Evolutionary conservation across 2,797 vertebrate genomes (phyloP), one percentile per base, ranked within the genome.

Genomic region (Sternarchorhynchus goeldii): DNA sequence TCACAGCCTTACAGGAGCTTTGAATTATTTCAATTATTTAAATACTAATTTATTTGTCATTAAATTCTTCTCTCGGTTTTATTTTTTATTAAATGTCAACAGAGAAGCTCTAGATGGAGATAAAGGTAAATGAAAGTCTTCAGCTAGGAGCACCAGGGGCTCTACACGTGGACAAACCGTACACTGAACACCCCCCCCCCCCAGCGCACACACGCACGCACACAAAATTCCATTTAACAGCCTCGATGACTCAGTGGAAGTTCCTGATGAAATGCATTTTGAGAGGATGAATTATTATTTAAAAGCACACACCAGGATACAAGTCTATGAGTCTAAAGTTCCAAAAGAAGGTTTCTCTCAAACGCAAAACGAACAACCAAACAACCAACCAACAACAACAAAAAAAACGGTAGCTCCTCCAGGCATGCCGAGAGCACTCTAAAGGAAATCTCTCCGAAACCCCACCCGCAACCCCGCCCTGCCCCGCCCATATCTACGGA

Each of bases 401-500:
- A 25, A 39, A 4, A n/a, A 74, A 62, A 53, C 65, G 29, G 31
- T 59, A n/a, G 50, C 20, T 71, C 63, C 57, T 71, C 36, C 14
- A 8, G 62, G 58, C 67, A 76, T 0, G 72, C 68, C 66, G 39
- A 50, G 62, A 50, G 68, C 69, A 34, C 73, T 57, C 57, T n/a
- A 45, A 39, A 79, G 18, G 14, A 53, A 71, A 75, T 62, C 63
- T 59, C 62, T 72, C 25, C 20, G 5, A n/a, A 36, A 73, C 5
- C 17, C 59, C 39, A 45, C 8, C 41, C 41, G 0, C 7, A 10
- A 2, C 10, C 12, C 12, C 1, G 8, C 57, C 71, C 71, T 5
- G 60, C 71, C 29, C 77, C 73, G 77, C 66, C 80, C 31, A 56
- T 71, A 81, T 83, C 73, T 31, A 18, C 56, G 74, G 34, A 83